Evolutionary conservation across 2,113 vertebrate species (phyloP).

Genomic region (Prionailurus bengalensis): DNA sequence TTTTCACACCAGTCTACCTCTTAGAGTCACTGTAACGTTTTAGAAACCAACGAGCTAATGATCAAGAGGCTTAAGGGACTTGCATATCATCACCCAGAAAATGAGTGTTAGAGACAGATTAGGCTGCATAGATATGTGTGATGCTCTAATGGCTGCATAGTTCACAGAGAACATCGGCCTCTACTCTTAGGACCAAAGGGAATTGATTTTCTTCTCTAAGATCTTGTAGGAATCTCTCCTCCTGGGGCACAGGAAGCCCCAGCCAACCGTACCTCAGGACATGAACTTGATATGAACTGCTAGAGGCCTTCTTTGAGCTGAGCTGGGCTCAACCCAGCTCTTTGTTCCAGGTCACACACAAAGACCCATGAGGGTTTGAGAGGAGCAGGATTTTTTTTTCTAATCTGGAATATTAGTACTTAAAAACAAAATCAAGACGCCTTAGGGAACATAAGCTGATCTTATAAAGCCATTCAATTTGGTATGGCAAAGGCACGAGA

Average conservation of each 20-base stretch:
- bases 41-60: not conserved
- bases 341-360: not conserved
- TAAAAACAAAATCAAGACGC: not conserved
- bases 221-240: not conserved
- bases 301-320: not conserved
- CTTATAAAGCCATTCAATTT: not conserved
- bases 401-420: conserved; percentile 17
- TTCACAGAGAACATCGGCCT: not conserved
- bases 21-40: not conserved
- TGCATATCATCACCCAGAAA: not conserved
- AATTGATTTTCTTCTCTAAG: not conserved
- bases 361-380: not conserved
- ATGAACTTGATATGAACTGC: not conserved
- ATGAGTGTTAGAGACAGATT: not conserved
- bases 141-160: accelerated
- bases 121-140: too few relatives aligned
- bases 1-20: not conserved
- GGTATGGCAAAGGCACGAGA: not conserved
- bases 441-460: not conserved
- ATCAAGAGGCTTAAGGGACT: not conserved
- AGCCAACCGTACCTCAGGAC: not conserved
- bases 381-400: not conserved
- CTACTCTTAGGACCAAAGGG: not conserved
- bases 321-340: not conserved
- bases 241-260: not conserved